phyloP scores from a whole-genome alignment of 2,797 vertebrate species.

The Avahi laniger region DNA sequence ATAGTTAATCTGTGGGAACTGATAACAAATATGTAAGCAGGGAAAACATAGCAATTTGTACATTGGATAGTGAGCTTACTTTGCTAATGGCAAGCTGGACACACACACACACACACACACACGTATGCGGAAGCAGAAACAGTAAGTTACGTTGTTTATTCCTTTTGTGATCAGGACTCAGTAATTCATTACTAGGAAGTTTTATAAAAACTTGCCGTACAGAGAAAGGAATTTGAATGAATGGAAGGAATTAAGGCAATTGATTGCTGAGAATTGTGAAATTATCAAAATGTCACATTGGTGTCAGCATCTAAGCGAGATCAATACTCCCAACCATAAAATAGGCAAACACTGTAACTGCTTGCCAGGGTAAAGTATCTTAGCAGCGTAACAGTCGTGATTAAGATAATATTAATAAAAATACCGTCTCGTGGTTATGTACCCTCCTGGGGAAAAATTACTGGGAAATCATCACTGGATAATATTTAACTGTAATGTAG shows the following conservation, averaged over 20 bases:
- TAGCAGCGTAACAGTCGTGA: background rate
- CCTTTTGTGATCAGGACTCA: background rate
- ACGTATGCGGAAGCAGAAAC: fast-evolving
- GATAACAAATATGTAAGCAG: background rate
- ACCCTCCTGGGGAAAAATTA: background rate
- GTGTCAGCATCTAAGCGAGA: background rate
- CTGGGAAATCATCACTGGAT: background rate
- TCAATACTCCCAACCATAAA: background rate
- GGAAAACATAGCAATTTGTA: background rate
- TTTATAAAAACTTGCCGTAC: background rate
- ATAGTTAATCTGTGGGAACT: background rate
- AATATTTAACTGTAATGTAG: background rate
- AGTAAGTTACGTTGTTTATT: background rate
- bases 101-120: background rate
- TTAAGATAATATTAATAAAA: background rate
- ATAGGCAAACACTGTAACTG: background rate
- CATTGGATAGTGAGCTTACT: background rate
- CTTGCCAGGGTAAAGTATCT: background rate
- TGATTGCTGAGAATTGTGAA: background rate
- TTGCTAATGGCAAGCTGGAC: background rate
- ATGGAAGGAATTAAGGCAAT: background rate
- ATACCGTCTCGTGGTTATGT: background rate
- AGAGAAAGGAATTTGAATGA: background rate
- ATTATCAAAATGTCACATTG: background rate
- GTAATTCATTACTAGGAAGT: background rate